phyloP scores from a whole-genome alignment of 2,113 vertebrate species.

The Onychorhynchus coronatus region DNA sequence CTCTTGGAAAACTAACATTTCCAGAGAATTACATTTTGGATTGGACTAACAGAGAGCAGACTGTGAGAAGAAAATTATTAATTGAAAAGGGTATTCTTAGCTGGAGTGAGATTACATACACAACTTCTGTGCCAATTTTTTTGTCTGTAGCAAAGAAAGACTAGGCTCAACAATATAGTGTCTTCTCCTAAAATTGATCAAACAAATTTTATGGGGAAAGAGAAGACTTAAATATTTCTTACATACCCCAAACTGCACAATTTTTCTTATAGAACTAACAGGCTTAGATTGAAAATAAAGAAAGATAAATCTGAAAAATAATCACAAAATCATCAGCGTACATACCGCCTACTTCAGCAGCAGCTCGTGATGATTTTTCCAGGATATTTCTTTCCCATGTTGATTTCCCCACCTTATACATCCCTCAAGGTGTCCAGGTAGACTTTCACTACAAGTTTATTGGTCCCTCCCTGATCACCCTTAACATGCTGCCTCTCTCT shows the following conservation, averaged over 20 bases:
- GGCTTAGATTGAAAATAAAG: neutral
- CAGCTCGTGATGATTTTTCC: neutral
- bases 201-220: neutral
- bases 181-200: neutral
- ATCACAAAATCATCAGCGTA: neutral
- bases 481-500: neutral
- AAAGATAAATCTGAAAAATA: neutral
- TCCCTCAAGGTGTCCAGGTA: neutral
- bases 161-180: neutral
- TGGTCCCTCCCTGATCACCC: neutral
- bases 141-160: neutral
- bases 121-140: neutral
- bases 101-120: neutral
- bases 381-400: neutral
- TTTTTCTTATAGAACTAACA: neutral
- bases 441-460: neutral
- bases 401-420: neutral
- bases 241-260: rapidly evolving
- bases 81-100: neutral
- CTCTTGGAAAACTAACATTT: neutral
- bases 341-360: neutral
- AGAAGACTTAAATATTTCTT: neutral
- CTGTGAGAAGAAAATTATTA: neutral
- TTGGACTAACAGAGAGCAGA: neutral
- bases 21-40: neutral